Conservation (phyloP, 2,797 vertebrate species). For the Lagocephalus sceleratus region DNA sequence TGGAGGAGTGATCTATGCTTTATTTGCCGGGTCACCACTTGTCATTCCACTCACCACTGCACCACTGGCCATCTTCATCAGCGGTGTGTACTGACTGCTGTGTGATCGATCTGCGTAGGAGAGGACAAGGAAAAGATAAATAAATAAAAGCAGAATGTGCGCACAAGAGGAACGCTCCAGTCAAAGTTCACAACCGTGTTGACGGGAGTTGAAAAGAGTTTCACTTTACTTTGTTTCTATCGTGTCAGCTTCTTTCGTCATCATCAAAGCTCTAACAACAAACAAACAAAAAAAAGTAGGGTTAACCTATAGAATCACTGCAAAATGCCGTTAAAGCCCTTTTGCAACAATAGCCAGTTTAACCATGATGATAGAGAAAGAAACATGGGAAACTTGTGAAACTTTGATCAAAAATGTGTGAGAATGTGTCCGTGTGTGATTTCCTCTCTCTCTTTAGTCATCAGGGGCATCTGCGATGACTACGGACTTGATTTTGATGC, state of each 20-base stretch:
- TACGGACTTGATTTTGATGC: constrained; percentile 86
- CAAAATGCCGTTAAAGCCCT: too few species aligned
- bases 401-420: not conserved
- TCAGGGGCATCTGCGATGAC: constrained; percentile 88
- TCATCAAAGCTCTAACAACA: not conserved
- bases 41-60: constrained; percentile 90
- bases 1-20: constrained; percentile 84
- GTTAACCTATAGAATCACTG: too few species aligned
- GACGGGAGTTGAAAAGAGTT: not conserved
- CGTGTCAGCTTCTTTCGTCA: not conserved
- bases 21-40: constrained; percentile 88
- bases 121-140: too few species aligned
- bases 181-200: too few species aligned
- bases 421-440: not conserved
- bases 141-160: too few species aligned
- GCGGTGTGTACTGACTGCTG: constrained; percentile 69
- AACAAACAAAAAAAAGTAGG: not conserved
- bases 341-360: too few species aligned
- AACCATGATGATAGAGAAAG: too few species aligned
- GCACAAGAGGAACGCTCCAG: too few species aligned
- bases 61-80: constrained; percentile 91
- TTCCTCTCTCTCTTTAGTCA: constrained; percentile 71
- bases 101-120: not conserved
- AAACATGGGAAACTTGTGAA: too few species aligned
- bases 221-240: not conserved